These are phyloP conservation scores for Apodemia mormo DNA, from an alignment of 2,888 invertebrate genomes.

Conservation along the genomic window DNA sequence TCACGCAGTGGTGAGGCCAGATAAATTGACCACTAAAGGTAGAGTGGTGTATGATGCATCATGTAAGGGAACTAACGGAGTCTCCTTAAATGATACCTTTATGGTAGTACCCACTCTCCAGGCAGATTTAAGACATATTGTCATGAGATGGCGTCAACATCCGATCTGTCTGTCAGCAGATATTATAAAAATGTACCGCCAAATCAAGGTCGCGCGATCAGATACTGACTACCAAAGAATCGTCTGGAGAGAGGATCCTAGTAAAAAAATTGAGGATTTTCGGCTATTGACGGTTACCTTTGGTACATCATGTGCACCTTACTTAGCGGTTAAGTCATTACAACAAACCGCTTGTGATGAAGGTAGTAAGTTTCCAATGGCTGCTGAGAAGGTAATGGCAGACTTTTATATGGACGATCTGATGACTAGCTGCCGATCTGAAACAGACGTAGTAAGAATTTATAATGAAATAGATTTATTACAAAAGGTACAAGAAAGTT, in stretches of 20 bases:
- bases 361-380: constrained; percentile 28
- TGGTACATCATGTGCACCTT: constrained; percentile 34
- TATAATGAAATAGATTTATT: no score
- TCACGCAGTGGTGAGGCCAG: background rate
- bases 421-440: no score
- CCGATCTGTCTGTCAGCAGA: constrained; percentile 33
- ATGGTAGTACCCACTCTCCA: constrained; percentile 41
- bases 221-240: constrained; percentile 29
- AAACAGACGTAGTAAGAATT: no score
- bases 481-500: no score
- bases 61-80: constrained; percentile 28
- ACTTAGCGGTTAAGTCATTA: constrained; percentile 32
- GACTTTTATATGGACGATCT: no score
- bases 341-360: constrained; percentile 34
- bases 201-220: constrained; percentile 25
- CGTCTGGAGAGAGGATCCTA: constrained; percentile 28
- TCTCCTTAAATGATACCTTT: constrained; percentile 38
- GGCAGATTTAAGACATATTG: constrained; percentile 39
- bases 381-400: constrained; percentile 18
- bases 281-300: constrained; percentile 29
- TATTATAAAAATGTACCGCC: constrained; percentile 43
- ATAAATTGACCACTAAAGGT: background rate
- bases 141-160: constrained; percentile 37
- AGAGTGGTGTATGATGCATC: constrained; percentile 34
- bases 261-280: background rate